Percentiles rank a stretch among this genome's conserved stretches.
These are phyloP conservation scores for Seriola quinqueradiata DNA, from an alignment of 2,113 vertebrate species.

Conservation along the genomic window DNA sequence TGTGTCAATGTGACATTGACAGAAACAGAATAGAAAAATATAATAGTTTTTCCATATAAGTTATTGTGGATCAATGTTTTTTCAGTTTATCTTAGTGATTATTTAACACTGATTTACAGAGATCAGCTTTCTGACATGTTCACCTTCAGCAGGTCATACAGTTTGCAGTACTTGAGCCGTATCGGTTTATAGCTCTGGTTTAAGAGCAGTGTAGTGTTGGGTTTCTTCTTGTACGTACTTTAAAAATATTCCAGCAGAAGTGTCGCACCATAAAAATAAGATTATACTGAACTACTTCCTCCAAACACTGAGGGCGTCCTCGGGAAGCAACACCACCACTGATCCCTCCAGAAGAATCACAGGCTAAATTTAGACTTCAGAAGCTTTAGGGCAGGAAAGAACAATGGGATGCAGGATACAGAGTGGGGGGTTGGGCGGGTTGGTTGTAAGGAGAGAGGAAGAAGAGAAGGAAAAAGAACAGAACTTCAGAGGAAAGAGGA, in stretches of 20 bases:
- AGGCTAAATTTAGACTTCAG: constrained; percentile 75
- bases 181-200: background rate
- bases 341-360: constrained; percentile 62
- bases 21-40: background rate
- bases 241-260: constrained; percentile 22
- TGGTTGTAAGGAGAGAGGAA: constrained; percentile 25
- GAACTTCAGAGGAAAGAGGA: constrained; percentile 15
- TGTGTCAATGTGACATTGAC: background rate
- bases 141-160: background rate
- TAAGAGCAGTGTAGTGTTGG: background rate
- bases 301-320: constrained; percentile 55
- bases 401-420: constrained; percentile 72
- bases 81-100: background rate
- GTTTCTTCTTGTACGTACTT: constrained; percentile 16
- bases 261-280: constrained; percentile 46
- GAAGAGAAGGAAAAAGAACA: constrained; percentile 5
- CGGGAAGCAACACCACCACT: constrained; percentile 55
- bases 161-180: background rate
- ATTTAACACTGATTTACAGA: background rate
- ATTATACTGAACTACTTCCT: constrained; percentile 64
- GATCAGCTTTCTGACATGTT: constrained; percentile 8
- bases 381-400: constrained; percentile 58
- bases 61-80: background rate
- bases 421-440: background rate
- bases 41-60: background rate